Base-by-base conservation (phyloP, 2,797 vertebrate species). In the Scolopax bukidnonensis region DNA sequence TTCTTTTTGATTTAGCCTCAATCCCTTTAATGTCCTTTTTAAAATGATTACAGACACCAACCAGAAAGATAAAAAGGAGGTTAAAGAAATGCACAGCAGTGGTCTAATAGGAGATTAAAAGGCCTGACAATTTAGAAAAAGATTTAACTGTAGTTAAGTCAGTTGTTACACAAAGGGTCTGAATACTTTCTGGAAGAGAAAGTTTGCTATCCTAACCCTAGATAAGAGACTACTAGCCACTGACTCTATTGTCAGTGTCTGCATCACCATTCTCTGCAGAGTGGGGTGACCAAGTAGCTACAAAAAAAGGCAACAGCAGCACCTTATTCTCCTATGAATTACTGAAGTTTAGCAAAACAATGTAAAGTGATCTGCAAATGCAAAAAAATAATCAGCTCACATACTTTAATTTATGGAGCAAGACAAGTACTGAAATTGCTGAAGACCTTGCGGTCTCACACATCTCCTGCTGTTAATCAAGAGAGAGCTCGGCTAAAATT, bases 1-100 rank as follows among this genome's bases (percentile, higher is more conserved):
- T 97, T 94, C 89, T 95, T 92, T 96, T 88, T 92, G 91, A 95
- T 93, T 97, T 96, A 95, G 94, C 61, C 95, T 95, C 92, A 95
- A 96, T 92, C 84, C 56, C 91, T 95, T 94, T 95, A 96, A 89
- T 83, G 78, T 85, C 92, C 76, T 83, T 96, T 95, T 94, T 96
- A 76, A 93, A 95, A 59, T 67, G 84, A 90, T 94, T 96, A 91
- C 82, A 90, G 87, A 95, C 85, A 96, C 79, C 82, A 96, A 90
- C 60, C 92, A 94, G 81, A 93, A 96, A 97, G 84, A 95, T 93
- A 95, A 97, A 96, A 92, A 96, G 71, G 90, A 95, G 63, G 89
- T 94, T 96, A 95, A 95, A 93, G 63, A 93, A 95, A 92, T 63
- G 67, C 67, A 91, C 53, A 92, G 86, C 77, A 91, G 85, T 67